A percentile compares a stretch with the other conserved stretches of the same genome.
phyloP scores from a whole-genome alignment of 2,797 vertebrate species.

The Ctenopoma kingsleyae region DNA sequence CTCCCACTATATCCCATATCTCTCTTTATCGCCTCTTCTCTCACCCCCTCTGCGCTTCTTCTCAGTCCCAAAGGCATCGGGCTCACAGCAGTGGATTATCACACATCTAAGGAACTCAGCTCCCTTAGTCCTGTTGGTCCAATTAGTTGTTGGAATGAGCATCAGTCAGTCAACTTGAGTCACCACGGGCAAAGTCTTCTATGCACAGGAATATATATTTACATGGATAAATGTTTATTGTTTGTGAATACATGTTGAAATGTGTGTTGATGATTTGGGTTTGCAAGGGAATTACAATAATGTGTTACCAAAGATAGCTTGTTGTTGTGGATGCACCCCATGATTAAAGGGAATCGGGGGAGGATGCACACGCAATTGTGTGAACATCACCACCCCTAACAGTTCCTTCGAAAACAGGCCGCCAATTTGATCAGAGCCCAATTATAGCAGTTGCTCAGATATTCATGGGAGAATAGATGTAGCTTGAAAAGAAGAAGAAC shows the following conservation, averaged over 20 bases:
- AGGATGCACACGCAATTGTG: conserved; percentile 36
- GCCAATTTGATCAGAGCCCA: conserved; percentile 67
- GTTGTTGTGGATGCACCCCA: conserved; percentile 37
- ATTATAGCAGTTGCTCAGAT: conserved; percentile 70
- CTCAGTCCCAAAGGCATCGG: conserved; percentile 56
- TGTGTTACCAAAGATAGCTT: conserved; percentile 51
- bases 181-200: conserved; percentile 24
- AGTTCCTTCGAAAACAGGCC: conserved; percentile 52
- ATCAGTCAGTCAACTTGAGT: conserved; percentile 43
- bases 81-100: conserved; percentile 71
- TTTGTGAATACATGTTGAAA: conserved; percentile 29
- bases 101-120: conserved; percentile 68
- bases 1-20: conserved; percentile 43
- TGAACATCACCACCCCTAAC: conserved; percentile 29
- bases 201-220: conserved; percentile 23
- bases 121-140: conserved; percentile 57
- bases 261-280: conserved; percentile 26
- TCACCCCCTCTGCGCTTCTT: conserved; percentile 28
- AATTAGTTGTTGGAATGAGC: conserved; percentile 57
- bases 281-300: conserved; percentile 43
- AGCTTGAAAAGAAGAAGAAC: conserved; percentile 39
- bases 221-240: conserved; percentile 14
- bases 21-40: conserved; percentile 41
- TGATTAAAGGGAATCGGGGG: conserved; percentile 36
- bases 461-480: conserved; percentile 50